These are phyloP conservation scores for Lamprotornis superbus DNA, from an alignment of 2,113 vertebrate species.

Conservation along the genomic window DNA sequence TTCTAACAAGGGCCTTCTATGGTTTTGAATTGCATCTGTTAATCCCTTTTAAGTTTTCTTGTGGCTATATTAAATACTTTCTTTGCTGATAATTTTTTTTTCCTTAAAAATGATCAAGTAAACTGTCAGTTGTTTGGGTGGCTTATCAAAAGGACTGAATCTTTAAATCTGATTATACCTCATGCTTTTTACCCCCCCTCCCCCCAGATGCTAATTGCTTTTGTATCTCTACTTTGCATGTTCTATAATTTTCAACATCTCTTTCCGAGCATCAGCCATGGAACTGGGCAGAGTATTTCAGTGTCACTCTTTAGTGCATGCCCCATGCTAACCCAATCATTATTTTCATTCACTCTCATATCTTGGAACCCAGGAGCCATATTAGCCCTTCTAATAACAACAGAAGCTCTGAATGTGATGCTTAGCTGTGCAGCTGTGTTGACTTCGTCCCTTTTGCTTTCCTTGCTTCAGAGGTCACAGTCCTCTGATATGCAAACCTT, in stretches of 20 bases:
- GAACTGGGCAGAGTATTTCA: background rate
- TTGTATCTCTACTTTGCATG: background rate
- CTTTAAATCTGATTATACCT: conserved; percentile 20
- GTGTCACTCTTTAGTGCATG: background rate
- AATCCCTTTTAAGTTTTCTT: background rate
- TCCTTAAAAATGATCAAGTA: background rate
- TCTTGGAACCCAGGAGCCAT: background rate
- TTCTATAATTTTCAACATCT: background rate
- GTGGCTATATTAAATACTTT: background rate
- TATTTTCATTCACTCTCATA: background rate
- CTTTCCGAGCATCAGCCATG: background rate
- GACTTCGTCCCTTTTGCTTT: background rate
- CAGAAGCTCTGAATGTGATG: background rate
- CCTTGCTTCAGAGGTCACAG: background rate
- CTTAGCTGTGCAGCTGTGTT: background rate
- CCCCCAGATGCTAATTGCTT: background rate
- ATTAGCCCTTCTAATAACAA: background rate
- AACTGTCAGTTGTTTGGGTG: background rate
- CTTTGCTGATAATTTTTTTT: background rate
- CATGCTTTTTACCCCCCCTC: background rate
- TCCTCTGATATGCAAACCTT: background rate
- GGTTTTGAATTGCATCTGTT: background rate
- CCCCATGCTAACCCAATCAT: background rate
- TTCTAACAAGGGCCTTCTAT: background rate
- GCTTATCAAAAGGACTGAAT: background rate